Evolutionary conservation across 2,113 vertebrate species (phyloP).

Genomic region (Ondatra zibethicus): DNA sequence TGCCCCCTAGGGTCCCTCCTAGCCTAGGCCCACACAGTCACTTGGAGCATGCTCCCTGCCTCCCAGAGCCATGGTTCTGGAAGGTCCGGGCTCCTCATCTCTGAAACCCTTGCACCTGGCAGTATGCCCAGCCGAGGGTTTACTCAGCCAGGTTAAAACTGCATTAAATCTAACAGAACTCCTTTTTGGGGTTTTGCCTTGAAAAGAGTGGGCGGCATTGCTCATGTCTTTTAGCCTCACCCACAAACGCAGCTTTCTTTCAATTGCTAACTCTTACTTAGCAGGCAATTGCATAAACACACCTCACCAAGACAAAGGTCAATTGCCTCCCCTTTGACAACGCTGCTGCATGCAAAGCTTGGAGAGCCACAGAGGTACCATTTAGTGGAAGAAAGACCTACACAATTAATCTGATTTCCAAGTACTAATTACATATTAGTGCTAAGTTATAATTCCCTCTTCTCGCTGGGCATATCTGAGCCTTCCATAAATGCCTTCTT

Average conservation of each 20-base stretch:
- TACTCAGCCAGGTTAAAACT: slow-evolving; percentile 5
- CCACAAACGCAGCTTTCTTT: slow-evolving; percentile 35
- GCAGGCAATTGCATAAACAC: slow-evolving; percentile 27
- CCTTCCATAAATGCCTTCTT: neutral
- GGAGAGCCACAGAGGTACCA: slow-evolving; percentile 56
- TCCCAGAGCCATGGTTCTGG: neutral
- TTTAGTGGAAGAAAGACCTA: slow-evolving; percentile 65
- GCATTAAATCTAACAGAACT: slow-evolving; percentile 11
- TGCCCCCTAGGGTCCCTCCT: neutral
- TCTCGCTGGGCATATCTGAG: neutral
- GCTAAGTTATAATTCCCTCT: slow-evolving; percentile 49
- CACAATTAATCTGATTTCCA: slow-evolving; percentile 64
- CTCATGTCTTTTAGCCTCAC: neutral
- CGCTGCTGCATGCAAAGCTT: neutral
- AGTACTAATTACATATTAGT: slow-evolving; percentile 68
- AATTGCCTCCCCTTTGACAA: slow-evolving; percentile 20
- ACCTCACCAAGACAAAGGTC: slow-evolving; percentile 36
- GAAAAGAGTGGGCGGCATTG: neutral
- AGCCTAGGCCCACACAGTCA: neutral
- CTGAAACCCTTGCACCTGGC: neutral
- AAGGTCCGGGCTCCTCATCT: neutral
- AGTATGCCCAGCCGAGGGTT: neutral
- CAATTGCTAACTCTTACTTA: slow-evolving; percentile 31
- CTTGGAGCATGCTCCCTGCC: neutral
- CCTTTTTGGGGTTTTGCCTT: neutral